Evolutionary conservation across 2,113 vertebrate genomes (phyloP).

Genomic region (Oreochromis spilurus): DNA sequence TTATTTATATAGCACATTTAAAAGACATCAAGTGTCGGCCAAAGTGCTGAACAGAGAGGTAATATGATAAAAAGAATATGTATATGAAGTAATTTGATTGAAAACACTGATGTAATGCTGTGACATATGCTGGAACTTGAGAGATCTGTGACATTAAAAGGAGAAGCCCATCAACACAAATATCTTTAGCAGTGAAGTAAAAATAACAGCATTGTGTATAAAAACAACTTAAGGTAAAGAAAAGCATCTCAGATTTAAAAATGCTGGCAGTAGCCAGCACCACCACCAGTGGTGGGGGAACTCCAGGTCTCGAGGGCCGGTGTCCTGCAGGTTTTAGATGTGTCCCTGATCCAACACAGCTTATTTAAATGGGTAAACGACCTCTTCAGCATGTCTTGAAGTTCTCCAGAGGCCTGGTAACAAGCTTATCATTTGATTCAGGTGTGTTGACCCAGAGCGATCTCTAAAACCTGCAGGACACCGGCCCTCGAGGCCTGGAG

Average conservation of each 20-base stretch:
- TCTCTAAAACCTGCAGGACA: not conserved
- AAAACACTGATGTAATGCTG: not conserved
- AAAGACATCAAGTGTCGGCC: not conserved
- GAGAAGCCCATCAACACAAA: not conserved
- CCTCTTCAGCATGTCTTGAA: fast-evolving
- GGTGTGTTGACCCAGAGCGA: not conserved
- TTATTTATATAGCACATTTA: not conserved
- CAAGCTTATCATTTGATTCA: fast-evolving
- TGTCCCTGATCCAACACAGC: not conserved
- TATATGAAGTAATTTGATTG: not conserved
- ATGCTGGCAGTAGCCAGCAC: not conserved
- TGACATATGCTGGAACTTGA: not conserved
- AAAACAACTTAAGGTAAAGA: not conserved
- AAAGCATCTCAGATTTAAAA: not conserved
- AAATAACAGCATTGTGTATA: not conserved
- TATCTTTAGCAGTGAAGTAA: not conserved
- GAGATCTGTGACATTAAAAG: not conserved
- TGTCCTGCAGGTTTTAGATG: too few relatives aligned
- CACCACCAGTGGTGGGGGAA: too few relatives aligned
- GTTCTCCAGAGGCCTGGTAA: not conserved
- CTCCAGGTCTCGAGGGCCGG: too few relatives aligned
- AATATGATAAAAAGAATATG: not conserved
- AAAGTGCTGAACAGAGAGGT: not conserved
- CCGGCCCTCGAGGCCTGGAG: fast-evolving
- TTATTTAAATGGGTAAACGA: not conserved